A percentile compares a stretch with the other conserved stretches of the same genome.
phyloP scores from a whole-genome alignment of 1,140 invertebrate species.

The Drosophila equinoxialis region DNA sequence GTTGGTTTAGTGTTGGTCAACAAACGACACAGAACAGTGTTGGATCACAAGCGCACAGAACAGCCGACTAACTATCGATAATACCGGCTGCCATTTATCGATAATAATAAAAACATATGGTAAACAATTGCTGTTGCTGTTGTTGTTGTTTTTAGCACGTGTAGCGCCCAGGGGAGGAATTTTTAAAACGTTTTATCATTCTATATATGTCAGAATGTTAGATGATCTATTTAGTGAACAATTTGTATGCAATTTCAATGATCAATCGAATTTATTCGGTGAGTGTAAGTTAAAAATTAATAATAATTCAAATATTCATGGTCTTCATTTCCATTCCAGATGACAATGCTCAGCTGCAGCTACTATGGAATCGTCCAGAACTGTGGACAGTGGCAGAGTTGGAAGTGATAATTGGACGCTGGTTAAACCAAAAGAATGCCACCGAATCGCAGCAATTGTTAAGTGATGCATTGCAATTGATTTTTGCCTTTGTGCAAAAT shows the following conservation, averaged over 20 bases:
- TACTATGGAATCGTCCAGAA: conserved; percentile 43
- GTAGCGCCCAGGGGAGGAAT: conserved; percentile 21
- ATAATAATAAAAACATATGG: not conserved
- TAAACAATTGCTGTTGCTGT: not conserved
- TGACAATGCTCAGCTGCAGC: conserved; percentile 37
- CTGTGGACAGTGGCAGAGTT: conserved; percentile 56
- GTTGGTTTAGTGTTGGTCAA: conserved; percentile 12
- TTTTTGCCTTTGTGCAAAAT: conserved; percentile 90
- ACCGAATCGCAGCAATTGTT: conserved; percentile 8
- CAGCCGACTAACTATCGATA: not conserved
- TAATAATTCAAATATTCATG: not conserved
- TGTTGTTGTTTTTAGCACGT: conserved; percentile 9
- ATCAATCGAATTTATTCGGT: conserved; percentile 34
- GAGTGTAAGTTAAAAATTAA: conserved; percentile 1
- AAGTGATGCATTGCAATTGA: conserved; percentile 73
- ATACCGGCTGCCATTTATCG: not conserved
- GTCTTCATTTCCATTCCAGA: conserved; percentile 33
- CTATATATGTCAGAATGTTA: conserved; percentile 45
- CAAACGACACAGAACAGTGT: not conserved
- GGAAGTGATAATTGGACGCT: conserved; percentile 30
- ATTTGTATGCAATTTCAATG: conserved; percentile 67
- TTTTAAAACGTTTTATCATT: conserved; percentile 27
- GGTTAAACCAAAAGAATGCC: conserved; percentile 26
- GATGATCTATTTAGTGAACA: conserved; percentile 45
- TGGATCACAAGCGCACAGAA: not conserved